phyloP scores from a whole-genome alignment of 30 jellyfish, hydroid and myxozoan species.

The Clytia hemisphaerica region DNA sequence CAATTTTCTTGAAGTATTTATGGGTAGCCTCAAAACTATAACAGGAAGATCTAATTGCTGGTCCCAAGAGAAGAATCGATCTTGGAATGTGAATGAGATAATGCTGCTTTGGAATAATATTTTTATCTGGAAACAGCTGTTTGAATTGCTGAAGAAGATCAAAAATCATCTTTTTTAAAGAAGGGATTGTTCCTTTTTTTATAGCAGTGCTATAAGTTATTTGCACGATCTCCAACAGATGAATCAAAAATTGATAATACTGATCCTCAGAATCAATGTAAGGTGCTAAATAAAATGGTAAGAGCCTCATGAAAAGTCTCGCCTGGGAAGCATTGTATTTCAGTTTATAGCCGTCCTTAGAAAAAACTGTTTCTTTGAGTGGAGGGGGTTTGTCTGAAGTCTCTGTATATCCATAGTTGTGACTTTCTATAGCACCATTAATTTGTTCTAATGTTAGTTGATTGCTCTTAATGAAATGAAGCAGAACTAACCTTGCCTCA shows the following conservation, averaged over 20 bases:
- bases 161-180: not conserved
- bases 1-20: not conserved
- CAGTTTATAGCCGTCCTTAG: not conserved
- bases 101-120: not conserved
- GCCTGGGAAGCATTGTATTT: not conserved
- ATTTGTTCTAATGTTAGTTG: not conserved
- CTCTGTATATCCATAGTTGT: not conserved
- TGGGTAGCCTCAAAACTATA: not conserved
- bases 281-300: too few relatives aligned
- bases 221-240: not conserved
- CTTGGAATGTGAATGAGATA: not conserved
- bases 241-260: not conserved
- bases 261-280: not conserved
- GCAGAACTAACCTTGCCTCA: not conserved
- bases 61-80: not conserved
- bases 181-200: not conserved
- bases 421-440: not conserved
- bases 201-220: not conserved
- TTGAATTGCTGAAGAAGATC: not conserved
- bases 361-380: not conserved
- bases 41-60: not conserved
- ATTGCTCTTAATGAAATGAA: not conserved
- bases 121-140: not conserved
- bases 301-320: not conserved
- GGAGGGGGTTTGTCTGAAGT: not conserved